Conservation (phyloP, 1,140 invertebrate genomes). For the Neodiprion fabricii region DNA sequence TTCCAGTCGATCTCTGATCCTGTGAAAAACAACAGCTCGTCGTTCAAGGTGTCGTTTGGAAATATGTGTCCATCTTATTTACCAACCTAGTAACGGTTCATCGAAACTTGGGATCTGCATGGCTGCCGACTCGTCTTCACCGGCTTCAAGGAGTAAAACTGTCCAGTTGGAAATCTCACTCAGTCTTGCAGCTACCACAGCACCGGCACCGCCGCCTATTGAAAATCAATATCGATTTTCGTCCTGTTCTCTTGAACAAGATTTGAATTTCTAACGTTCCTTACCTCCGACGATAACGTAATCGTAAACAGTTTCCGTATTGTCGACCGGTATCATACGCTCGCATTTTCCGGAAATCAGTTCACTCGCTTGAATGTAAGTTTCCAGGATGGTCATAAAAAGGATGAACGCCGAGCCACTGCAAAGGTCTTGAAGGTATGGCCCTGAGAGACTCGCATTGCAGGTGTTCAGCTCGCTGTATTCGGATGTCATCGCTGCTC, state of each 20-base stretch:
- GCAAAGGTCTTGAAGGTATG: slow-evolving; percentile 61
- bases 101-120: slow-evolving; percentile 78
- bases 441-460: slow-evolving; percentile 45
- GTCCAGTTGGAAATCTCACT: slow-evolving; percentile 63
- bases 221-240: slow-evolving; percentile 15
- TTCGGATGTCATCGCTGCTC: no score
- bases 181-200: slow-evolving; percentile 75
- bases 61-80: no score
- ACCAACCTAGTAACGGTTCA: no score
- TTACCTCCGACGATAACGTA: slow-evolving; percentile 78
- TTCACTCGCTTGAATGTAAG: slow-evolving; percentile 58
- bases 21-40: slow-evolving; percentile 31
- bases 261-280: background rate
- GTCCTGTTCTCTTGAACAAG: background rate
- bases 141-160: slow-evolving; percentile 67
- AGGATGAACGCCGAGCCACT: slow-evolving; percentile 58
- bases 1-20: slow-evolving; percentile 84
- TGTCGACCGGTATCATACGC: slow-evolving; percentile 48
- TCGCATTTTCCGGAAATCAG: slow-evolving; percentile 61
- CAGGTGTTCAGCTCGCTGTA: no score
- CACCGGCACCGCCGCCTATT: slow-evolving; percentile 68
- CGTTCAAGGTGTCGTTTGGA: slow-evolving; percentile 36
- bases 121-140: slow-evolving; percentile 81
- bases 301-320: slow-evolving; percentile 63
- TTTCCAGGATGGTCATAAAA: slow-evolving; percentile 66